A percentile compares a stretch with the other conserved stretches of the same genome.
Evolutionary conservation across 2,888 invertebrate genomes (phyloP).

Genomic region (Amorpha juglandis): DNA sequence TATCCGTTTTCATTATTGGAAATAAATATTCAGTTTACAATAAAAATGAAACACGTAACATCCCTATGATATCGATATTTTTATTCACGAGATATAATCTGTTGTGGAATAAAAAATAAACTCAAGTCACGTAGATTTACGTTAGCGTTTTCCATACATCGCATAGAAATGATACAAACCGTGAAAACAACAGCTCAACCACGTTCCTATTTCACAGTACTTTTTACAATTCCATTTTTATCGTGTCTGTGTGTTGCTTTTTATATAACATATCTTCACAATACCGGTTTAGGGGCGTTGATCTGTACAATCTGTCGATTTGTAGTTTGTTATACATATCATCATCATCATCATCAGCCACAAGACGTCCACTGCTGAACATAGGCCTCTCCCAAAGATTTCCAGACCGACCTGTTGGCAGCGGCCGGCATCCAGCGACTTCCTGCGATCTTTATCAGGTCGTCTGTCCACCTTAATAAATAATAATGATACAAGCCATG

Average conservation of each 20-base stretch:
- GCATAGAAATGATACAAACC: constrained; percentile 47
- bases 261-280: constrained; percentile 2
- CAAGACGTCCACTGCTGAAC: too few species aligned
- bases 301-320: neutral
- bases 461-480: too few species aligned
- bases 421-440: too few species aligned
- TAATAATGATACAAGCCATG: too few species aligned
- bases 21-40: neutral
- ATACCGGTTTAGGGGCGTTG: neutral
- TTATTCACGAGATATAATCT: neutral
- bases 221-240: constrained; percentile 28
- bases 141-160: constrained; percentile 47
- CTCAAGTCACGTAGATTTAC: constrained; percentile 45
- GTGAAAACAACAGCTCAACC: constrained; percentile 36
- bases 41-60: neutral
- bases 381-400: too few species aligned
- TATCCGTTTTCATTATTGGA: neutral
- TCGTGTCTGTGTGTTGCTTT: constrained; percentile 6
- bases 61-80: constrained; percentile 9
- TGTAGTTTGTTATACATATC: neutral
- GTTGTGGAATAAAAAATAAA: constrained; percentile 7
- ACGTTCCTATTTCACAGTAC: constrained; percentile 31
- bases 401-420: too few species aligned
- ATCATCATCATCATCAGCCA: too few species aligned
- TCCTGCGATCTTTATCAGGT: too few species aligned